phyloP scores from a whole-genome alignment of 2,797 vertebrate species.

The Acipenser oxyrinchus region DNA sequence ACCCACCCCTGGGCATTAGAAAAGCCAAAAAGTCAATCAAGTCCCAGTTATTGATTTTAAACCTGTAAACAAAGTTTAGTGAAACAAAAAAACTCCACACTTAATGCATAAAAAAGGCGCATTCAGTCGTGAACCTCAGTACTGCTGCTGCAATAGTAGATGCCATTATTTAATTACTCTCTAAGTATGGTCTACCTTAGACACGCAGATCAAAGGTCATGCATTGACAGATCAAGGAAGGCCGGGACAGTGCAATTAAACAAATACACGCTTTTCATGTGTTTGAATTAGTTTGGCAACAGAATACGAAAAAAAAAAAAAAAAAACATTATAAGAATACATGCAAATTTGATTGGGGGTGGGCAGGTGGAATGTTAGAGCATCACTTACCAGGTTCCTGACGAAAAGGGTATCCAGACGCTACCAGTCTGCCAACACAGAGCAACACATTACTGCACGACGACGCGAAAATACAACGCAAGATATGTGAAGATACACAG shows the following conservation, averaged over 20 bases:
- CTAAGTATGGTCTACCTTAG: constrained; percentile 52
- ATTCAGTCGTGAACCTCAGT: constrained; percentile 45
- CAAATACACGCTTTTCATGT: constrained; percentile 65
- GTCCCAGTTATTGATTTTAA: constrained; percentile 67
- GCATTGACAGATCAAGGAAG: constrained; percentile 51
- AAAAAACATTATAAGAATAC: constrained; percentile 37
- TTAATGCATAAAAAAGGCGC: constrained; percentile 33
- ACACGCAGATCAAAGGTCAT: constrained; percentile 86
- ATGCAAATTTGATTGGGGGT: constrained; percentile 40
- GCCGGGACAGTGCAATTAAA: constrained; percentile 62
- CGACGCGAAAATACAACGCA: constrained; percentile 34
- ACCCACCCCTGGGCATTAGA: constrained; percentile 78
- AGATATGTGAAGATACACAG: constrained; percentile 13
- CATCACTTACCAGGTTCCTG: constrained; percentile 85
- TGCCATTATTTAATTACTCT: constrained; percentile 44
- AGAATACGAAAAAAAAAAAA: constrained; percentile 41
- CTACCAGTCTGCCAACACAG: constrained; percentile 77
- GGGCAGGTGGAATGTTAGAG: constrained; percentile 43
- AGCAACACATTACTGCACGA: constrained; percentile 73
- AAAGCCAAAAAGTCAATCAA: constrained; percentile 69
- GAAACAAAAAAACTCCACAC: constrained; percentile 66
- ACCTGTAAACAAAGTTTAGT: constrained; percentile 75
- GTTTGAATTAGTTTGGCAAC: constrained; percentile 59
- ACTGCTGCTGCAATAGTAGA: constrained; percentile 32
- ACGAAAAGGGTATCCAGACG: constrained; percentile 71